A percentile compares a stretch with the other conserved stretches of the same genome.
These are phyloP conservation scores for Chionoecetes opilio DNA, from an alignment of 1,140 invertebrate species.

Conservation along the genomic window DNA sequence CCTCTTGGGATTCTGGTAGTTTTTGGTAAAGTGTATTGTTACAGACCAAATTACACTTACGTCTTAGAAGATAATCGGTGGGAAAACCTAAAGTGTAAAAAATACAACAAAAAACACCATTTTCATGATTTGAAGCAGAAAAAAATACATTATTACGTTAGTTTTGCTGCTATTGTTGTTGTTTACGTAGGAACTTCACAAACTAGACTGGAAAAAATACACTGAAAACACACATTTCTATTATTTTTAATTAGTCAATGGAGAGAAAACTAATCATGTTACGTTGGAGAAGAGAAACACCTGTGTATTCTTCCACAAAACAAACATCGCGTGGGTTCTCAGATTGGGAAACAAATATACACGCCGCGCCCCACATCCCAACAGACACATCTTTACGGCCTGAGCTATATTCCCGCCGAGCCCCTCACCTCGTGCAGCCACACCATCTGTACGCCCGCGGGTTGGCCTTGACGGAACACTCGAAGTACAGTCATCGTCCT, in stretches of 20 bases:
- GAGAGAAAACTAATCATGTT: neutral
- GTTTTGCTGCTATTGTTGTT: neutral
- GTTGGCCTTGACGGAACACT: conserved; percentile 53
- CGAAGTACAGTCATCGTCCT: conserved; percentile 66
- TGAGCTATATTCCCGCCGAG: neutral
- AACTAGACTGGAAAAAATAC: neutral
- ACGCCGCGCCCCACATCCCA: too few relatives aligned
- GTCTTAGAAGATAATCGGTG: neutral
- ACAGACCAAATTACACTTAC: neutral
- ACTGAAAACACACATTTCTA: conserved; percentile 1
- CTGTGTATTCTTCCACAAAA: neutral
- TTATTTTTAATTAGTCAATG: neutral
- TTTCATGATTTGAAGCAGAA: neutral
- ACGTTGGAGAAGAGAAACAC: neutral
- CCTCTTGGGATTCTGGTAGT: neutral
- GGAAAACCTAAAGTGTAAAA: neutral
- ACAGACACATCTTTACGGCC: too few relatives aligned
- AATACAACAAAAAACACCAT: neutral
- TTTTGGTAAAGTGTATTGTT: neutral
- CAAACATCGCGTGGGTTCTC: too few relatives aligned
- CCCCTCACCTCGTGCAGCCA: conserved; percentile 57
- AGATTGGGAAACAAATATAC: too few relatives aligned
- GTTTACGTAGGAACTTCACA: neutral
- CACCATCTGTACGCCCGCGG: conserved; percentile 53
- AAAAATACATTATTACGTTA: neutral